Evolutionary conservation across 23 tunicate species (phyloP), one percentile per base, ranked within the genome.

Genomic region (Diplosoma virens): DNA sequence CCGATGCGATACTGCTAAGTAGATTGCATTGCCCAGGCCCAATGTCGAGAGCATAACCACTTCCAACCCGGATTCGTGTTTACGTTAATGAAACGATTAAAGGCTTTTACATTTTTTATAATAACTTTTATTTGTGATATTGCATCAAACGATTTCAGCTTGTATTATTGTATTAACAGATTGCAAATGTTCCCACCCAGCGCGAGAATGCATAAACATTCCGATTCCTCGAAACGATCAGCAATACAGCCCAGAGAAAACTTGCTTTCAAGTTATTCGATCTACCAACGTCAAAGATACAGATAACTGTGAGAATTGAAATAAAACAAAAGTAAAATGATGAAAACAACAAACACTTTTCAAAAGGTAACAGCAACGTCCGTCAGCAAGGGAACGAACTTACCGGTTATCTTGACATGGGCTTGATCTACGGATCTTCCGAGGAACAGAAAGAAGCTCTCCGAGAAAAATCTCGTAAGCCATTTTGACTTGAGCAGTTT

Each of bases 181-280:
- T n/a, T n/a, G n/a, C n/a, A n/a, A n/a, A n/a, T n/a, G n/a, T n/a
- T n/a, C n/a, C n/a, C n/a, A n/a, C n/a, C n/a, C n/a, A n/a, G n/a
- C n/a, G n/a, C n/a, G n/a, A 0, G 87, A 86, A 27, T 93, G 98
- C 59, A 47, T 86, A 33, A 93, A 93, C 59, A 93, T 93, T 32
- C 67, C 70, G 0, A 55, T 93, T 27, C 80, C 87, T 0, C 79
- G 22, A 24, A 70, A 58, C 46, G 98, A 93, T 68, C 75, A 25
- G 17, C 87, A 84, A 37, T 55, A 47, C 14, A 0, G 7, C 2
- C 84, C 54, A 33, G 67, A 59, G 4, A 93, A 93, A 76, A 81
- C 75, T 7, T 93, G 98, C 56, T 50, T 84, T 34, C 37, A 46
- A 25, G 28, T 93, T n/a, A 47, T 63, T 33, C 34, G 98, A 36